These are phyloP conservation scores for Ectemnius cavifrons DNA, from an alignment of 2,888 invertebrate genomes.

Conservation along the genomic window DNA sequence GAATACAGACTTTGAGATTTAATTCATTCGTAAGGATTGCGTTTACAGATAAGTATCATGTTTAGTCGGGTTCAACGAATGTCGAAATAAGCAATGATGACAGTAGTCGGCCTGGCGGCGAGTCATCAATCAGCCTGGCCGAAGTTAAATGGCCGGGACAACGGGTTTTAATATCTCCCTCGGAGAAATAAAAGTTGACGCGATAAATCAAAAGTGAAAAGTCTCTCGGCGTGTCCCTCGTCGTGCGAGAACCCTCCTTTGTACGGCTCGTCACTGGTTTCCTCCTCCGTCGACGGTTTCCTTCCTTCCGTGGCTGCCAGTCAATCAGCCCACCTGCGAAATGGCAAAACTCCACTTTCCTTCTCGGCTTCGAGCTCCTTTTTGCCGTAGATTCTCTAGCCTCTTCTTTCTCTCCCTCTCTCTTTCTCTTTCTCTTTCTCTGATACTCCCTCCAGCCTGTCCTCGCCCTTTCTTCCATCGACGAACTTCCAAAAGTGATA, in stretches of 20 bases:
- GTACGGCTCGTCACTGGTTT: conserved; percentile 26
- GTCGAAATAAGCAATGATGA: conserved; percentile 37
- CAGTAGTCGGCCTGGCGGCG: conserved; percentile 51
- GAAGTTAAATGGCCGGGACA: conserved; percentile 77
- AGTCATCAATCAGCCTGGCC: conserved; percentile 75
- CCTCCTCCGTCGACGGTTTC: conserved; percentile 41
- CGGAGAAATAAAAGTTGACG: conserved; percentile 76
- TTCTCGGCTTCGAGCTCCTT: conserved; percentile 14
- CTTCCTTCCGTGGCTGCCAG: conserved; percentile 62
- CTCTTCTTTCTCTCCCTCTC: conserved; percentile 35
- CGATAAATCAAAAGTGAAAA: conserved; percentile 78
- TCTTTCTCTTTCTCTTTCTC: conserved; percentile 33
- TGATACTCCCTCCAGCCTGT: conserved; percentile 46
- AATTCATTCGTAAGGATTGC: conserved; percentile 8
- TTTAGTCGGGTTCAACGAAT: conserved; percentile 52
- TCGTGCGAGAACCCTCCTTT: conserved; percentile 21
- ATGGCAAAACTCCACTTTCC: conserved; percentile 58
- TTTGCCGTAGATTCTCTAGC: conserved; percentile 23
- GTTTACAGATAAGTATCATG: conserved; percentile 15
- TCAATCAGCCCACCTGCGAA: conserved; percentile 62
- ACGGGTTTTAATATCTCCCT: conserved; percentile 77
- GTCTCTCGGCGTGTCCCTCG: conserved; percentile 67
- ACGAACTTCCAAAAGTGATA: conserved; percentile 70
- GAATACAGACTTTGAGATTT: not conserved
- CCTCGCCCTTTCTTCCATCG: conserved; percentile 57